Evolutionary conservation across 2,113 vertebrate species (phyloP).

Genomic region (Toxotes chatareus): DNA sequence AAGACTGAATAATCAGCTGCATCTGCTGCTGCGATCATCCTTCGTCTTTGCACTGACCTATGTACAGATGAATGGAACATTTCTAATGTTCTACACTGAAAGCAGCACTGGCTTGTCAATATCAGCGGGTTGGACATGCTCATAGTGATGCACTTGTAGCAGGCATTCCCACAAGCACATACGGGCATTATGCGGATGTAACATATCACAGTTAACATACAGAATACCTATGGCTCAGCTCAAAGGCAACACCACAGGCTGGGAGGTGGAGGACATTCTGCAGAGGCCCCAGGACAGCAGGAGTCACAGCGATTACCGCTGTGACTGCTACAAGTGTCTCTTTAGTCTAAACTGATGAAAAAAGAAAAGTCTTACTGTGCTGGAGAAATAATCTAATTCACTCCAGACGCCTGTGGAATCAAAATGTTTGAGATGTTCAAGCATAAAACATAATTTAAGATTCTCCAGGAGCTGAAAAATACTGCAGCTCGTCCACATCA

Average conservation of each 20-base stretch:
- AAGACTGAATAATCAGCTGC: too few relatives aligned
- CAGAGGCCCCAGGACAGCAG: background rate
- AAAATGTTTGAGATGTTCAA: too few relatives aligned
- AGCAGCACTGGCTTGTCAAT: background rate
- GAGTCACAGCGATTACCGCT: background rate
- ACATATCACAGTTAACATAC: background rate
- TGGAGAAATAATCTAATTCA: too few relatives aligned
- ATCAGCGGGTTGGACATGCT: background rate
- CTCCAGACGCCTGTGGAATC: too few relatives aligned
- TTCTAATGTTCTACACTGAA: slow-evolving; percentile 1
- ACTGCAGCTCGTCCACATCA: too few relatives aligned
- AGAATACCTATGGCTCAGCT: background rate
- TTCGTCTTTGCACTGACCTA: too few relatives aligned
- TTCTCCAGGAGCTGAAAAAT: too few relatives aligned
- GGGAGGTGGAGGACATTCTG: background rate
- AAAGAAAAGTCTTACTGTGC: too few relatives aligned
- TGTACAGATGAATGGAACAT: background rate
- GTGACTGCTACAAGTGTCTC: background rate
- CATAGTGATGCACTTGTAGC: background rate
- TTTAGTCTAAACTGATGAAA: too few relatives aligned
- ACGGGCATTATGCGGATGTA: background rate
- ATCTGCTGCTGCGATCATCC: too few relatives aligned
- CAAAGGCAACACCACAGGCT: background rate
- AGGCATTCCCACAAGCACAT: background rate
- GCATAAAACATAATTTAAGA: too few relatives aligned